Percentiles rank a stretch among this genome's conserved stretches.
phyloP scores from a whole-genome alignment of 2,113 vertebrate genomes.

The Mirza zaza region DNA sequence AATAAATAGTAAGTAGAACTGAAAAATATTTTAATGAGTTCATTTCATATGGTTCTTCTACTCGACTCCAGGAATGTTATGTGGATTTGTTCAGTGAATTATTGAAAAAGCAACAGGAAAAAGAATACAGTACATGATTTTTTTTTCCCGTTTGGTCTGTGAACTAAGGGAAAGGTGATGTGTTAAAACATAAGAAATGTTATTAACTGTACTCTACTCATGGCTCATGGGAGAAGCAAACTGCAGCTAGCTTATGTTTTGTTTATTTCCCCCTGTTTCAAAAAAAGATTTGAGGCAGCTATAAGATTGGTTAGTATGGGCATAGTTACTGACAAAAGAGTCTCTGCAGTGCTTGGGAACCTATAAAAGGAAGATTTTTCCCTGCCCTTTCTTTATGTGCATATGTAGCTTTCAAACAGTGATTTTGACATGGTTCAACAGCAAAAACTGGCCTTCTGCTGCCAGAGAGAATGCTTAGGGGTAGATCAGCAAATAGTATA shows the following conservation, averaged over 20 bases:
- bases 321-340: conserved; percentile 12
- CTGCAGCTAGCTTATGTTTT: conserved; percentile 24
- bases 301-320: not conserved
- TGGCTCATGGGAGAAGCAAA: conserved; percentile 45
- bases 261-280: conserved; percentile 39
- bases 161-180: conserved; percentile 65
- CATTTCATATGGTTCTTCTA: conserved; percentile 49
- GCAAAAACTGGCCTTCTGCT: not conserved
- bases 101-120: conserved; percentile 58
- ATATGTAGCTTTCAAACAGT: conserved; percentile 23
- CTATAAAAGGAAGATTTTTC: conserved; percentile 3
- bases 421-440: conserved; percentile 2
- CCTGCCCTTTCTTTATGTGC: not conserved
- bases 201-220: conserved; percentile 43
- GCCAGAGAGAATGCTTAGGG: not conserved
- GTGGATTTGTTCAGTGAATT: conserved; percentile 49
- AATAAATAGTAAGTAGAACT: conserved; percentile 52
- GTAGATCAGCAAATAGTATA: conserved; percentile 3
- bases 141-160: conserved; percentile 30
- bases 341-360: conserved; percentile 11
- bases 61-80: conserved; percentile 29
- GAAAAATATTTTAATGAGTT: conserved; percentile 54
- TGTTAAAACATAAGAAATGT: conserved; percentile 58
- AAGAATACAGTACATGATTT: conserved; percentile 22
- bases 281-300: conserved; percentile 37